Base-by-base conservation (phyloP, 37 sponge, comb jelly and placozoan species). In the Hexactinellida sp. region DNA sequence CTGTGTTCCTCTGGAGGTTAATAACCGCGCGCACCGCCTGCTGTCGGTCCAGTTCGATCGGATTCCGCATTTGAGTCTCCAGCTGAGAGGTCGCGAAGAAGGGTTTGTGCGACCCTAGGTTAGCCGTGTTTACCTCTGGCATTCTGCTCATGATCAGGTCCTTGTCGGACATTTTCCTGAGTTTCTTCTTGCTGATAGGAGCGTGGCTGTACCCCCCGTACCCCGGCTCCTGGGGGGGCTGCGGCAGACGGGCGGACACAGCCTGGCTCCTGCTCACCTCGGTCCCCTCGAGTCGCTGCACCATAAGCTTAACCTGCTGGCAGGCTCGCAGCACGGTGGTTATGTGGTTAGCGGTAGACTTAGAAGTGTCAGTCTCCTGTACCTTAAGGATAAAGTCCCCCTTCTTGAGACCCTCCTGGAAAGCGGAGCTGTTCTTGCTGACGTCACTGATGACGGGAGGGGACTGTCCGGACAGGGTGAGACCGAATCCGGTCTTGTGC, bases 321-420 rank as follows among this genome's bases (percentile, higher is more conserved):
- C 76, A 63, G 13, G 76, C 76, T 28, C 34, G 25, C 34, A 63
- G 76, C 32, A 63, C 76, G 3, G 76, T 63, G 5, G 30, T 63
- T n/a, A 63, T n/a, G 76, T 63, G 76, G 34, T 63, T 63, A n/a
- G 76, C 76, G 25, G 76, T 63, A 23, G 76, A 63, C 34, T 63
- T 63, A n/a, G 76, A 10, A n/a, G 76, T 63, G 76, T 63, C 76
- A 3, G 76, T 63, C 76, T 63, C 76, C 13, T 63, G 76, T n/a
- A 63, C 76, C 76, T n/a, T 10, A 10, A 63, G 76, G 34, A 63
- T 63, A n/a, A n/a, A 10, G 76, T 63, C 76, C 34, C 76, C 76
- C 76, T 10, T 63, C 76, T 63, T 7, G 25, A 63, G 76, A 7
- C 30, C 76, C 76, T 10, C 76, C 34, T 7, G 34, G 28, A 23